Evolutionary conservation across 2,113 vertebrate genomes (phyloP).

Genomic region (Phyllostomus hastatus): DNA sequence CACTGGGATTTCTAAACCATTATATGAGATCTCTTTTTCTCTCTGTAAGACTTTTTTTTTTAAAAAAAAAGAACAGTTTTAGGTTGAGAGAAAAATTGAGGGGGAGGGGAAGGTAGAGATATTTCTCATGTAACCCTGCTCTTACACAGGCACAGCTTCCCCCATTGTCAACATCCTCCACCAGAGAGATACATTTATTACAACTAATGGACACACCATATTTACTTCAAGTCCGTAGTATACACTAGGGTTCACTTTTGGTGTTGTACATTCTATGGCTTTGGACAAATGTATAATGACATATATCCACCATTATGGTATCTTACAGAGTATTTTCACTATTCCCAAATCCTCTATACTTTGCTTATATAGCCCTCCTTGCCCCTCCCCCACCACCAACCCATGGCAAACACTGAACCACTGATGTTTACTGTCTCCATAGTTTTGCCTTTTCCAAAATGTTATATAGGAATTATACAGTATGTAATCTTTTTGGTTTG

Average conservation of each 20-base stretch:
- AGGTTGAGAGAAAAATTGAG: background rate
- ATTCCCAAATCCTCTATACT: background rate
- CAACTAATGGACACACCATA: background rate
- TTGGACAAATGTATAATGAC: background rate
- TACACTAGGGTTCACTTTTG: background rate
- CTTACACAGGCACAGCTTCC: background rate
- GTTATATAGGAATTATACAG: too few species aligned
- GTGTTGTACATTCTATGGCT: background rate
- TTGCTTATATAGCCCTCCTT: background rate
- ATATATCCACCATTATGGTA: background rate
- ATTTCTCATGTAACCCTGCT: background rate
- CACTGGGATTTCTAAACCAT: background rate
- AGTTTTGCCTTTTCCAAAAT: background rate
- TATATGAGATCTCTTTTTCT: background rate
- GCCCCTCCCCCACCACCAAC: background rate
- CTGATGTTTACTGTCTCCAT: background rate
- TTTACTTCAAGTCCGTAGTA: background rate
- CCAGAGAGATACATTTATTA: background rate
- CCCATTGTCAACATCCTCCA: background rate
- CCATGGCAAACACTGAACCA: background rate
- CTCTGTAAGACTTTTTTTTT: background rate
- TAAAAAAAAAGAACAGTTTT: background rate
- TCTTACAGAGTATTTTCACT: background rate
- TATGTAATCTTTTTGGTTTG: background rate
- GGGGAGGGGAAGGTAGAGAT: background rate